Evolutionary conservation across 2,888 invertebrate species (phyloP).

Genomic region (Chrysolina americana): DNA sequence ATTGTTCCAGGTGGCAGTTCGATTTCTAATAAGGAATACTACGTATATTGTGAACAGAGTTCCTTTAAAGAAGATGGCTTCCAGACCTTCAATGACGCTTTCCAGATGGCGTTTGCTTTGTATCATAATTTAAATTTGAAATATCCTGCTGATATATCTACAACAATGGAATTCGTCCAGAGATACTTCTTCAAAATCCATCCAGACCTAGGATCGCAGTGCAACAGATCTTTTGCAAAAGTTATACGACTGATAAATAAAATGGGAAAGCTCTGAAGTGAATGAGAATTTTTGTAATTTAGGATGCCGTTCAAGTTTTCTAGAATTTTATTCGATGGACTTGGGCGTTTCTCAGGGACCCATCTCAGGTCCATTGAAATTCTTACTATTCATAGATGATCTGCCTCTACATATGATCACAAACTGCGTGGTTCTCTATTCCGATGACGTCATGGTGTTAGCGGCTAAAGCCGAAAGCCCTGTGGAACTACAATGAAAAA

Average conservation of each 20-base stretch:
- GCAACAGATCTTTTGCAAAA: background rate
- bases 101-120: background rate
- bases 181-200: slow-evolving; percentile 17
- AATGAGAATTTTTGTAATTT: too few species aligned
- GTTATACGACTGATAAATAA: background rate
- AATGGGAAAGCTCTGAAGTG: background rate
- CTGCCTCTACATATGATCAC: too few species aligned
- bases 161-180: slow-evolving; percentile 20
- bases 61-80: background rate
- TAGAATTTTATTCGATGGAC: too few species aligned
- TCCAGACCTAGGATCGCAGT: slow-evolving; percentile 4
- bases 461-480: too few species aligned
- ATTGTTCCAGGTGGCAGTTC: background rate
- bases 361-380: too few species aligned
- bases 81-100: background rate
- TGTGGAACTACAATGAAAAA: too few species aligned
- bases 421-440: too few species aligned
- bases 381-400: too few species aligned
- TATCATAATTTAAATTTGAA: slow-evolving; percentile 19
- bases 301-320: too few species aligned
- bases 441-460: too few species aligned
- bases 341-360: too few species aligned
- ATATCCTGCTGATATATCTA: background rate
- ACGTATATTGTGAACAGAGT: background rate
- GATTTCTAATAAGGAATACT: background rate